Percentiles rank a stretch among this genome's conserved stretches.
Conservation (phyloP, 2,113 vertebrate genomes). For the Excalfactoria chinensis region DNA sequence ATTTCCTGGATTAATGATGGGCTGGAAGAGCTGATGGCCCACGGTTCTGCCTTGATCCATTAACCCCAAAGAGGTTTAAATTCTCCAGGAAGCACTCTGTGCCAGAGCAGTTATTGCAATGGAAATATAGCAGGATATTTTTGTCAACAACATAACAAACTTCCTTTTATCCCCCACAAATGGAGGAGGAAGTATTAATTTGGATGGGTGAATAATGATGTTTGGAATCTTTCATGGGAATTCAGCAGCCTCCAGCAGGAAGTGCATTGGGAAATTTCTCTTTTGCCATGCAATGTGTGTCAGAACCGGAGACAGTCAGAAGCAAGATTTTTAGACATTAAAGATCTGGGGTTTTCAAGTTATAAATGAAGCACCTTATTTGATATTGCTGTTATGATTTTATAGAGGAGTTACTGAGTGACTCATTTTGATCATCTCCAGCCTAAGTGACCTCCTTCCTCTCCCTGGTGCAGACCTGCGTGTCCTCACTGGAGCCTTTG, state of each 20-base stretch:
- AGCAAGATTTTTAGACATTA: not conserved
- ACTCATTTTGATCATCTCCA: not conserved
- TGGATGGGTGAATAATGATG: not conserved
- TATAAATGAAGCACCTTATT: not conserved
- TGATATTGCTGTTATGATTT: not conserved
- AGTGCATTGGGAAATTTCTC: constrained; percentile 1
- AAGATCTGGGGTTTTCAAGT: not conserved
- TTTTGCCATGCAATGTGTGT: not conserved
- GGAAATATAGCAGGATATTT: constrained; percentile 16
- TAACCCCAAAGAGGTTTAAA: not conserved
- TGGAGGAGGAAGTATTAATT: not conserved
- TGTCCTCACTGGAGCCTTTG: not conserved
- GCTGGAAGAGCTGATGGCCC: constrained; percentile 8
- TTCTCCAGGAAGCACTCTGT: not conserved
- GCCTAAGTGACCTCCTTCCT: not conserved
- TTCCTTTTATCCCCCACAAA: constrained; percentile 23
- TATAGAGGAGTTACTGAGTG: not conserved
- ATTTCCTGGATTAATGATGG: constrained; percentile 41
- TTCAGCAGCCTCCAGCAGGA: not conserved
- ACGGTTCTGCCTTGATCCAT: not conserved
- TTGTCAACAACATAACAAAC: constrained; percentile 14
- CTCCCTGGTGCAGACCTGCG: not conserved
- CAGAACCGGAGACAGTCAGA: not conserved
- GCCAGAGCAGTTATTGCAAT: not conserved
- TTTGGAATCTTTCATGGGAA: not conserved